phyloP scores from a whole-genome alignment of 1,140 invertebrate species.

The Lepidostoma basale region DNA sequence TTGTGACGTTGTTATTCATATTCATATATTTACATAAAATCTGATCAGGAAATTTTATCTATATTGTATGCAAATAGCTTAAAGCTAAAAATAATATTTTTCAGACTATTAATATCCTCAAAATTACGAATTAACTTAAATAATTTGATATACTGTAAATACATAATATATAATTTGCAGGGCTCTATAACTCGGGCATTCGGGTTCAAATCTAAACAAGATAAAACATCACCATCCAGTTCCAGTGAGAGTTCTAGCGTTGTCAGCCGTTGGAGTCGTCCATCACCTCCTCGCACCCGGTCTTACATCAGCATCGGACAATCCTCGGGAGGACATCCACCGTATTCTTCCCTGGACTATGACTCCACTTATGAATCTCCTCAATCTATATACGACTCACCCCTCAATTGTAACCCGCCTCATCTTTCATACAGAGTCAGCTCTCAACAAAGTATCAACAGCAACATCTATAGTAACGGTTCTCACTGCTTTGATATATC shows the following conservation, averaged over 20 bases:
- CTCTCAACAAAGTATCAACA: constrained; percentile 45
- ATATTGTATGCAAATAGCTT: too few species aligned
- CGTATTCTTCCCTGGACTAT: constrained; percentile 35
- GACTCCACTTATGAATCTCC: constrained; percentile 42
- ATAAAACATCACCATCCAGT: constrained; percentile 65
- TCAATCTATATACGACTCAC: constrained; percentile 42
- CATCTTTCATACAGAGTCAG: constrained; percentile 41
- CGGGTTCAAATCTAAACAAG: constrained; percentile 67
- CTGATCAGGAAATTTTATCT: too few species aligned
- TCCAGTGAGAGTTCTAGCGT: constrained; percentile 64
- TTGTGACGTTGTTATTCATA: too few species aligned
- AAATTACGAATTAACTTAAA: too few species aligned
- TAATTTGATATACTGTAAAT: too few species aligned
- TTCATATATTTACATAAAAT: too few species aligned
- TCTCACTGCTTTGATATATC: constrained; percentile 45
- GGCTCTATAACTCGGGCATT: constrained; percentile 78
- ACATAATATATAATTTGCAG: too few species aligned
- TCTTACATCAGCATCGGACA: constrained; percentile 60
- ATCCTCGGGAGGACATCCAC: constrained; percentile 46
- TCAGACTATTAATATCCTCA: not conserved
- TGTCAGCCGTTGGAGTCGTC: constrained; percentile 51
- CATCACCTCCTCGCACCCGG: constrained; percentile 55
- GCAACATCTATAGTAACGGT: constrained; percentile 53
- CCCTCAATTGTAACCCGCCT: constrained; percentile 34
- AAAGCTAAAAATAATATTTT: not conserved